A percentile compares a stretch with the other conserved stretches of the same genome.
phyloP scores from a whole-genome alignment of 2,888 invertebrate species.

The Corythucha ciliata region DNA sequence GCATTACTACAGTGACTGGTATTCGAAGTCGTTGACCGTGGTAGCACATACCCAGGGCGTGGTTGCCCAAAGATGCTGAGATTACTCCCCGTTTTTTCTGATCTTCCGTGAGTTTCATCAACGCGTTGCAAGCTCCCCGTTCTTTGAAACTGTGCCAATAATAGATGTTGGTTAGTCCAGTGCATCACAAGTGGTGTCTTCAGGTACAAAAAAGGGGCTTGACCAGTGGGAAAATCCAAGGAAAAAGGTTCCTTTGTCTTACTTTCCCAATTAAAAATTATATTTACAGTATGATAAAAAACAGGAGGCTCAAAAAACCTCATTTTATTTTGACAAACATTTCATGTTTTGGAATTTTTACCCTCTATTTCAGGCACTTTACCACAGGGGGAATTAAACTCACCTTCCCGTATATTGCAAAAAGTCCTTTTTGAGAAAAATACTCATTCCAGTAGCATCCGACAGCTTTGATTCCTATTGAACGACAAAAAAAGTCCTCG shows the following conservation, averaged over 20 bases:
- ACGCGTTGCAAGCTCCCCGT: slow-evolving; percentile 79
- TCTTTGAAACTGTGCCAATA: slow-evolving; percentile 71
- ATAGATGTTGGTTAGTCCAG: slow-evolving; percentile 1
- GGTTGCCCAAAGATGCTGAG: slow-evolving; percentile 89
- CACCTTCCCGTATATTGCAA: slow-evolving; percentile 91
- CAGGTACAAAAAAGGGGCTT: no score
- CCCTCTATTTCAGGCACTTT: no score
- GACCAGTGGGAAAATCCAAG: no score
- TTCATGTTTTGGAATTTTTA: no score
- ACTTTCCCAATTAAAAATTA: no score
- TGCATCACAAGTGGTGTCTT: no score
- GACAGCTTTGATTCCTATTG: slow-evolving; percentile 76
- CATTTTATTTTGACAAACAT: no score
- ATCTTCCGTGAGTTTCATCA: slow-evolving; percentile 63
- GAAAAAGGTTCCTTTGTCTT: no score
- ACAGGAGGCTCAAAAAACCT: no score
- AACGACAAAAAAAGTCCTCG: no score
- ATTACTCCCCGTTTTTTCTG: slow-evolving; percentile 71
- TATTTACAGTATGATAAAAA: no score
- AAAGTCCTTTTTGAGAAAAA: slow-evolving; percentile 90
- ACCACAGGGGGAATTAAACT: slow-evolving; percentile 65
- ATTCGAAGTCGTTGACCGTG: slow-evolving; percentile 63
- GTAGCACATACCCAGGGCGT: slow-evolving; percentile 75
- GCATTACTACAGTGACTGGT: slow-evolving; percentile 87
- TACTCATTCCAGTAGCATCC: slow-evolving; percentile 65